These are phyloP conservation scores for Dendrocincla tyrannina DNA, from an alignment of 2,797 vertebrate species.

Conservation along the genomic window DNA sequence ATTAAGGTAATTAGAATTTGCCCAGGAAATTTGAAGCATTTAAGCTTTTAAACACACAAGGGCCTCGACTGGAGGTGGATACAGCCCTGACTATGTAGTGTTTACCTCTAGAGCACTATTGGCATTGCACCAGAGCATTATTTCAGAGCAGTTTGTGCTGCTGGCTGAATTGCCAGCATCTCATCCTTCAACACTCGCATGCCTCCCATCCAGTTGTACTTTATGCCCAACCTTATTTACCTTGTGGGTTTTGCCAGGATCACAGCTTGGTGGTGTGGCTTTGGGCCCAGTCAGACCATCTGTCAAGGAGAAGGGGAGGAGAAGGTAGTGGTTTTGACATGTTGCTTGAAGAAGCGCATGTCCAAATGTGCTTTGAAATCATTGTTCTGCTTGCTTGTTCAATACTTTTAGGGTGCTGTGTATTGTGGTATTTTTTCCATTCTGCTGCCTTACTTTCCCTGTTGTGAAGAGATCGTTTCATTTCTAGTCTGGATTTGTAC, in stretches of 20 bases:
- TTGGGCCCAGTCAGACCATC: slow-evolving; percentile 16
- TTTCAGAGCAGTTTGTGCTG: slow-evolving; percentile 5
- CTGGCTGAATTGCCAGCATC: background rate
- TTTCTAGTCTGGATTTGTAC: slow-evolving; percentile 25
- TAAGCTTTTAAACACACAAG: background rate
- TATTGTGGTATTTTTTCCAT: background rate
- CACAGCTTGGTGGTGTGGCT: slow-evolving; percentile 60
- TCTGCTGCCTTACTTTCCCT: background rate
- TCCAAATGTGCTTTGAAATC: slow-evolving; percentile 36
- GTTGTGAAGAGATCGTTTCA: background rate
- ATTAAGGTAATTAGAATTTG: background rate
- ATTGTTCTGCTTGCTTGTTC: background rate
- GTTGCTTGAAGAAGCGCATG: slow-evolving; percentile 1
- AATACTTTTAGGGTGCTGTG: background rate
- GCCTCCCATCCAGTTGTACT: slow-evolving; percentile 24
- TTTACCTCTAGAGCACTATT: background rate
- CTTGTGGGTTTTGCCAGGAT: slow-evolving; percentile 57
- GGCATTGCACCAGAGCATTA: background rate
- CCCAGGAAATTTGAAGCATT: background rate
- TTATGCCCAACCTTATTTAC: slow-evolving; percentile 49
- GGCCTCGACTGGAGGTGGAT: background rate
- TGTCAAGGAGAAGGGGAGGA: slow-evolving; percentile 38
- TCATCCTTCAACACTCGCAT: background rate
- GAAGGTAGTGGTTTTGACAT: slow-evolving; percentile 16
- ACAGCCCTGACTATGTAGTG: background rate